These are phyloP conservation scores for Leucophenga montana DNA, from an alignment of 2,888 invertebrate genomes.

Conservation along the genomic window DNA sequence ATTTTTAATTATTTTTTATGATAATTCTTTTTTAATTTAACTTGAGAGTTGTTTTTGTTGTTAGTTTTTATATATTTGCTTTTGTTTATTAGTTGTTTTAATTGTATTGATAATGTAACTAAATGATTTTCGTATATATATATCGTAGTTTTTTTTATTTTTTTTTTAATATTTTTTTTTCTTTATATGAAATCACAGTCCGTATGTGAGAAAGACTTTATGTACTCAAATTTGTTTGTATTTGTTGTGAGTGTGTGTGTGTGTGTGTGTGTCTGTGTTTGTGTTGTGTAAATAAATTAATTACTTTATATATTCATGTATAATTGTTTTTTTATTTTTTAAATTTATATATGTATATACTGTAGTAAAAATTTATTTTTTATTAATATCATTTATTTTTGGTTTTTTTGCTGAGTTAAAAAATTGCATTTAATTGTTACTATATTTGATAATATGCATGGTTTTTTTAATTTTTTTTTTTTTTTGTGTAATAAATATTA, in stretches of 20 bases:
- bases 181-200: conserved; percentile 73
- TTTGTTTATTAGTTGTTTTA: conserved; percentile 3
- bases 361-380: conserved; percentile 14
- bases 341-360: background rate
- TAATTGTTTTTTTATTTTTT: conserved; percentile 4
- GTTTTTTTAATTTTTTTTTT: background rate
- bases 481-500: background rate
- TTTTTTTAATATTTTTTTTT: conserved; percentile 43
- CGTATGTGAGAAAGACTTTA: conserved; percentile 73
- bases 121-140: conserved; percentile 28
- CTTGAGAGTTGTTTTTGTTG: conserved; percentile 5
- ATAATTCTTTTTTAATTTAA: conserved; percentile 19
- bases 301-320: conserved; percentile 35
- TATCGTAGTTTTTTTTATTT: conserved; percentile 38
- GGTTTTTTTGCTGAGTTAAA: conserved; percentile 32
- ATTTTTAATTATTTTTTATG: conserved; percentile 23
- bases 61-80: conserved; percentile 33
- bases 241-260: conserved; percentile 7
- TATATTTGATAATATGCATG: background rate
- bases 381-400: conserved; percentile 25
- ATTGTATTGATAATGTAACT: background rate
- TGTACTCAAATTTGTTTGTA: conserved; percentile 55
- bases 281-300: conserved; percentile 34
- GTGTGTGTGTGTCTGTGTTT: conserved; percentile 36
- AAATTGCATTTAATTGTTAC: background rate